Base-by-base conservation (phyloP, 2,888 invertebrate species). In the Drosophila borealis region DNA sequence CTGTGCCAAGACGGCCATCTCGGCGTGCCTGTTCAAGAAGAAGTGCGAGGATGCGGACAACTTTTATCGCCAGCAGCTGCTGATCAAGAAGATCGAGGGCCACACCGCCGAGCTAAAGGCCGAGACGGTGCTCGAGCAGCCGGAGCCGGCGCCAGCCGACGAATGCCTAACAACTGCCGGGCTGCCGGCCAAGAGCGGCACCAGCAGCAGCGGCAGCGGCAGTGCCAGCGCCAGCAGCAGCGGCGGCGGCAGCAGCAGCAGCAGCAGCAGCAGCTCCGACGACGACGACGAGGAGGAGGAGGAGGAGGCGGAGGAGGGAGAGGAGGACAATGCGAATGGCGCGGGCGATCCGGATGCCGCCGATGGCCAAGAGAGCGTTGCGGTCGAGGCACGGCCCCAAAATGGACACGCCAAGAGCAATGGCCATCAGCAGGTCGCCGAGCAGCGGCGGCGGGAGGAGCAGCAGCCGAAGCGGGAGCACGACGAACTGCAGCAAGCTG, bases 41-140 rank as follows among this genome's bases (percentile, higher is more conserved):
- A 92, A 92, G 73, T 92, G 92, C 71, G 92, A 92, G 83, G 92
- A 92, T 85, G 91, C 92, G 53, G 92, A 92, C 55, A 89, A 89
- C 59, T 92, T 91, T 54, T 92, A 90, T 75, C 92, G 92, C 11
- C 91, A 91, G 71, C 91, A 92, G 68, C 54, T 92, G 71, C 76
- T 92, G 25, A 90, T 91, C 67, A 87, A 87, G 53, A 92, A 92
- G 77, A 87, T 91, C 63, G 90, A 91, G 44, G 84, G 81, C 0
- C 80, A 66, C 50, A 60, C 25, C 60, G 66, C 50, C 25, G 67
- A 63, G 3, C 19, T 50, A 14, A 19, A 25, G n/a, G 45, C 10
- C 9, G 44, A 44, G 11, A 2, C 25, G 19, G 19, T 6, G 33
- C 11, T 4, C 54, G 46, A 49, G 10, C 51, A 39, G 10, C 21